Conservation (phyloP, 1,140 invertebrate genomes). For the Octopus bimaculoides region DNA sequence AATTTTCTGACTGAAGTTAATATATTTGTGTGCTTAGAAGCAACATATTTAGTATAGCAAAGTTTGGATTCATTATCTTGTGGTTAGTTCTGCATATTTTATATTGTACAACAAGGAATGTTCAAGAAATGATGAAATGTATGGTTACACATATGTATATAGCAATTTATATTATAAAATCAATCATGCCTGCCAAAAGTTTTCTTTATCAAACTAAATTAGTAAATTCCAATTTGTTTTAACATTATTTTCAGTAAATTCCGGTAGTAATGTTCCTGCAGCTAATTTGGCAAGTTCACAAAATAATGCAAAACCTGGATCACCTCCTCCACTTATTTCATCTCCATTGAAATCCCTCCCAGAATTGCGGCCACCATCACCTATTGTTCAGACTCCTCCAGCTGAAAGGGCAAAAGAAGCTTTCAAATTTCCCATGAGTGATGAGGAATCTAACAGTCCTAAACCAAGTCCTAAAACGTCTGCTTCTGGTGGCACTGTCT, state of each 20-base stretch:
- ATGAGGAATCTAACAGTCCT: slow-evolving; percentile 38
- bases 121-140: too few species aligned
- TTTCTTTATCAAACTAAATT: not conserved
- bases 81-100: too few species aligned
- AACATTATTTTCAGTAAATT: not conserved
- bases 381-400: slow-evolving; percentile 23
- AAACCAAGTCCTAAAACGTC: slow-evolving; percentile 42
- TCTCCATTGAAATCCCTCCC: slow-evolving; percentile 29
- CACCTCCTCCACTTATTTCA: slow-evolving; percentile 47
- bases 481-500: slow-evolving; percentile 46
- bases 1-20: too few species aligned
- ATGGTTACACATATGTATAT: too few species aligned
- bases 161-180: too few species aligned
- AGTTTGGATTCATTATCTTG: too few species aligned
- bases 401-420: slow-evolving; percentile 23
- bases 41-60: too few species aligned
- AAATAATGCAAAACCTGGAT: slow-evolving; percentile 17
- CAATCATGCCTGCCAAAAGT: too few species aligned
- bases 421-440: slow-evolving; percentile 28
- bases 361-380: slow-evolving; percentile 29
- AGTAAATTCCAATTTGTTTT: not conserved
- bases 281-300: slow-evolving; percentile 10
- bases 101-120: too few species aligned
- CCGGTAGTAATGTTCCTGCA: not conserved
- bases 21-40: too few species aligned